Evolutionary conservation across 2,113 vertebrate genomes (phyloP).

Genomic region (Atractosteus spatula): DNA sequence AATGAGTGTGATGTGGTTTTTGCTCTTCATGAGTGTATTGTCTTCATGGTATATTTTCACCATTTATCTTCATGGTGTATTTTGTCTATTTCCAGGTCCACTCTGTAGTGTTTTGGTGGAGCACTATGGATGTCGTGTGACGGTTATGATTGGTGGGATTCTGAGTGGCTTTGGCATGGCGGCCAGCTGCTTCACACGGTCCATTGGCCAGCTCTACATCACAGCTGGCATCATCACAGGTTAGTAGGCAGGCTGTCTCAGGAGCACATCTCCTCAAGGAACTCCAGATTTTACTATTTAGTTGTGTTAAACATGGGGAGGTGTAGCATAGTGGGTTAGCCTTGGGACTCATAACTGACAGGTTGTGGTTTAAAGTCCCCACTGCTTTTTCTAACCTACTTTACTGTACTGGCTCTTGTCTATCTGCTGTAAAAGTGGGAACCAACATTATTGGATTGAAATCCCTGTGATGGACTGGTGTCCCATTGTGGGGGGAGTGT

Average conservation of each 20-base stretch:
- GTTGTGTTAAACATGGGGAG: no score
- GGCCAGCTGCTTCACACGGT: constrained; percentile 76
- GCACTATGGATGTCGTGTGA: constrained; percentile 76
- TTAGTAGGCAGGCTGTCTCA: constrained; percentile 44
- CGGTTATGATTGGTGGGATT: constrained; percentile 81
- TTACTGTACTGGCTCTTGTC: no score
- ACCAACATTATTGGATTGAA: no score
- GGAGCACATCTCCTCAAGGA: no score
- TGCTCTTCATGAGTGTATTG: constrained; percentile 5
- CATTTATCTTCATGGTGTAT: constrained; percentile 1
- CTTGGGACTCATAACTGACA: no score
- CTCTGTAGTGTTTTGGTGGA: constrained; percentile 85
- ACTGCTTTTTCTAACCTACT: no score
- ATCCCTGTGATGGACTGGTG: no score
- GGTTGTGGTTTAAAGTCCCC: no score
- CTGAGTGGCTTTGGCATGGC: constrained; percentile 86
- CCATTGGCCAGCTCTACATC: constrained; percentile 79
- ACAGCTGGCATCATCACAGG: constrained; percentile 83
- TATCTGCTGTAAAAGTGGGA: no score
- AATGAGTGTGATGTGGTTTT: not conserved
- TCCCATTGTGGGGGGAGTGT: no score
- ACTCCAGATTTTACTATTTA: no score
- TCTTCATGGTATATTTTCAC: not conserved
- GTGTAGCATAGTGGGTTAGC: no score
- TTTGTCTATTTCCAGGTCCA: constrained; percentile 68